Base-by-base conservation (phyloP, 2,113 vertebrate genomes). In the Gnathonemus echidnorhynchus region DNA sequence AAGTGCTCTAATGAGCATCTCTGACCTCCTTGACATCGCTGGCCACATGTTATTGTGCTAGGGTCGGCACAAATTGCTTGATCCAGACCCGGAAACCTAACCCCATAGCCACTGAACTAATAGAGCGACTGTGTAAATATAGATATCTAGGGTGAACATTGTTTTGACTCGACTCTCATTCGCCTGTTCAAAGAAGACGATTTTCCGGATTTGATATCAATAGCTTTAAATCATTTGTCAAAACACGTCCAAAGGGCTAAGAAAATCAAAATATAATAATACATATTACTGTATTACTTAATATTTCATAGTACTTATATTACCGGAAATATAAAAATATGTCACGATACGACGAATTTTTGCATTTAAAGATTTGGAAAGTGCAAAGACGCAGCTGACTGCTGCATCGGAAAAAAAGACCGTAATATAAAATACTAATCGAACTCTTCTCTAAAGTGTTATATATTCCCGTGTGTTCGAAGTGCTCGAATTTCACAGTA, bases 71-170 rank as follows among this genome's bases (percentile, higher is more conserved):
- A 91, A 91, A 90, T 88, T 91, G 86, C 91, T 91, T 87, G 86
- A 88, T 91, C 89, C 49, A 89, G 92, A 92, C 90, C 89, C 88
- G 83, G 90, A 90, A 91, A 90, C 58, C 62, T 92, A 90, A 92
- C 93, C 91, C 90, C 77, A 87, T 90, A 91, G 92, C 91, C 89
- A 93, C 89, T 91, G 92, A 93, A 93, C 93, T 93, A 93, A 93
- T 92, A 90, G 87, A 90, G 88, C 86, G 88, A 89, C 90, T 92
- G 91, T 91, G 91, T 66, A 91, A 91, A 19, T 90, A 90, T 88
- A 88, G 84, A 89, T 86, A 83, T 89, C 52, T 85, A 87, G 8
- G 31, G 35, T 27, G 24, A 19, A 49, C 17, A 45, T 35, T 58
- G 56, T 42, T 88, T 62, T 88, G 48, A 11, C n/a, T 62, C 39